These are phyloP conservation scores for Drosophila lacicola DNA, from an alignment of 2,888 invertebrate species.

Conservation along the genomic window DNA sequence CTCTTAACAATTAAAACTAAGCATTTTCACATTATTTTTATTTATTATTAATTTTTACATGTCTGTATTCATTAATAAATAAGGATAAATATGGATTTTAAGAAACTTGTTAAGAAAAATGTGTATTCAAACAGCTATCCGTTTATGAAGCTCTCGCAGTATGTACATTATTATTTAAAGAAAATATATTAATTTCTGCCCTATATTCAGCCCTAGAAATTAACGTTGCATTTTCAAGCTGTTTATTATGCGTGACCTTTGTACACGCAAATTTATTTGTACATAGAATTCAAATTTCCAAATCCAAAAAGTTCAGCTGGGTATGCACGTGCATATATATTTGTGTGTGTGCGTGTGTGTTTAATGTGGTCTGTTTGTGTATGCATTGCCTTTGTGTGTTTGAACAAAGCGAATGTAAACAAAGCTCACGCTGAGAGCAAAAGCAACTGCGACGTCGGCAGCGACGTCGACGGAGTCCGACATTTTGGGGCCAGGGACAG, in stretches of 20 bases:
- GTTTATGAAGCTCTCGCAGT: too few relatives aligned
- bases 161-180: too few relatives aligned
- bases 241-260: not conserved
- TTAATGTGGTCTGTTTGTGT: slow-evolving; percentile 41
- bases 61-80: too few relatives aligned
- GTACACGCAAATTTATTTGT: slow-evolving; percentile 1
- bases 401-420: slow-evolving; percentile 75
- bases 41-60: too few relatives aligned
- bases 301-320: slow-evolving; percentile 46
- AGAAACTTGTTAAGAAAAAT: too few relatives aligned
- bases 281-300: slow-evolving; percentile 16
- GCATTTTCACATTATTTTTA: too few relatives aligned
- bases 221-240: not conserved
- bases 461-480: slow-evolving; percentile 48
- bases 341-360: slow-evolving; percentile 17
- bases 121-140: too few relatives aligned
- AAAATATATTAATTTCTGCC: too few relatives aligned
- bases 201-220: not conserved
- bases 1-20: too few relatives aligned
- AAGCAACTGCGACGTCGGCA: slow-evolving; percentile 31
- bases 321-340: slow-evolving; percentile 18
- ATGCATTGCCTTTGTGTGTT: slow-evolving; percentile 60
- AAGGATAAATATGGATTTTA: too few relatives aligned
- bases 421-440: slow-evolving; percentile 56
- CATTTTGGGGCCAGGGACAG: slow-evolving; percentile 79